Evolutionary conservation across 1,140 invertebrate genomes (phyloP).

Genomic region (Drosophila obscura): DNA sequence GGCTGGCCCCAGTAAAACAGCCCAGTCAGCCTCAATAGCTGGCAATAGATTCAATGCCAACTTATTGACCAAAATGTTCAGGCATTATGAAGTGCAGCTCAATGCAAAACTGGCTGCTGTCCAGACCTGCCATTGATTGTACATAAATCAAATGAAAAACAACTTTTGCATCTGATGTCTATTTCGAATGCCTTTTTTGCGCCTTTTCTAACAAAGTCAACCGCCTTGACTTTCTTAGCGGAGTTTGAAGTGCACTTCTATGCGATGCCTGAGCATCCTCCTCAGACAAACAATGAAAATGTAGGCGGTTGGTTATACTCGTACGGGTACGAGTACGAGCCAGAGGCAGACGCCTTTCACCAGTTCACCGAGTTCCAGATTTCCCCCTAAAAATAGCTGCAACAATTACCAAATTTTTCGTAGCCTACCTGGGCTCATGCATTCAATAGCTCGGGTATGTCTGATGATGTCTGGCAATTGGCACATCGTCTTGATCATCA

Average conservation of each 20-base stretch:
- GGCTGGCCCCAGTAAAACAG: constrained; percentile 30
- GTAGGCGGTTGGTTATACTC: background rate
- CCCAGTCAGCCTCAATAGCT: constrained; percentile 1
- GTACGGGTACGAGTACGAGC: constrained; percentile 19
- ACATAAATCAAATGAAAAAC: constrained; percentile 67
- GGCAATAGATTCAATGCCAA: constrained; percentile 60
- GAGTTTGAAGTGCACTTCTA: constrained; percentile 32
- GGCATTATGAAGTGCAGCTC: constrained; percentile 36
- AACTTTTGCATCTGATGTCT: constrained; percentile 57
- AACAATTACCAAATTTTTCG: constrained; percentile 64
- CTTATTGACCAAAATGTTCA: constrained; percentile 47
- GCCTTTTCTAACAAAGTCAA: constrained; percentile 42
- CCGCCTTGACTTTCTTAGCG: constrained; percentile 71
- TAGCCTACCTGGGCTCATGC: constrained; percentile 19
- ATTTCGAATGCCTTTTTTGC: constrained; percentile 10
- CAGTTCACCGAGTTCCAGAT: constrained; percentile 7
- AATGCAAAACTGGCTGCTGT: constrained; percentile 56
- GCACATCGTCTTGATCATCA: constrained; percentile 60
- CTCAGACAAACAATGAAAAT: constrained; percentile 21
- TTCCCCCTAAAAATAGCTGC: constrained; percentile 42
- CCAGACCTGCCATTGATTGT: constrained; percentile 44
- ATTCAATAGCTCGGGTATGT: constrained; percentile 54
- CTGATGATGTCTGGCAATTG: constrained; percentile 56
- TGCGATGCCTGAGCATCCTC: constrained; percentile 43
- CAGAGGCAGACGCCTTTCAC: constrained; percentile 53